These are phyloP conservation scores for Balaenoptera acutorostrata DNA, from an alignment of 2,113 vertebrate genomes.

Conservation along the genomic window DNA sequence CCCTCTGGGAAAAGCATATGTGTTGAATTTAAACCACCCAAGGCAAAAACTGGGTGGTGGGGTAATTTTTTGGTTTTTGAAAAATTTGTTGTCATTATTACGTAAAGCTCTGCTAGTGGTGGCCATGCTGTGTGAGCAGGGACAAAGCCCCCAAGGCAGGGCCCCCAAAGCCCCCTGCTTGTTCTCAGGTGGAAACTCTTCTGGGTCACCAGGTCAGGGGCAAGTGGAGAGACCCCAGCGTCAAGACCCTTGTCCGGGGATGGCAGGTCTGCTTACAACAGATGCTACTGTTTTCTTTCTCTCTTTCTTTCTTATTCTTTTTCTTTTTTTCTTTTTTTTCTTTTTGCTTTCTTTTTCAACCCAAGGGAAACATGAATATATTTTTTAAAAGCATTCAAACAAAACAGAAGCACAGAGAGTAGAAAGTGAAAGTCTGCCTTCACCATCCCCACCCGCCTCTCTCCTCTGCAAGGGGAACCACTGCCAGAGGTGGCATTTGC, in stretches of 20 bases:
- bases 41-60: not conserved
- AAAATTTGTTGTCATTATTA: not conserved
- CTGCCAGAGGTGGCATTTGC: not conserved
- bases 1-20: not conserved
- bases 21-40: not conserved
- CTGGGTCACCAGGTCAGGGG: too few species aligned
- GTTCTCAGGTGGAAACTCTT: not conserved
- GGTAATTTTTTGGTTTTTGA: not conserved
- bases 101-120: not conserved
- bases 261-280: accelerated
- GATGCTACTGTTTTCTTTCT: not conserved
- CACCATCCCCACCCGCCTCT: accelerated
- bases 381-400: not conserved
- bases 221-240: not conserved
- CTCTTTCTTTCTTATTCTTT: not conserved
- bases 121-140: not conserved
- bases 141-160: not conserved
- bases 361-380: not conserved
- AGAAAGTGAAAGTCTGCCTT: not conserved
- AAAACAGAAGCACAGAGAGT: not conserved
- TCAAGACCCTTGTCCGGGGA: too few species aligned
- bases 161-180: too few species aligned
- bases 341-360: not conserved
- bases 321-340: not conserved
- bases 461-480: not conserved